Conservation (phyloP, 2,888 invertebrate species). For the Terebella lapidaria region DNA sequence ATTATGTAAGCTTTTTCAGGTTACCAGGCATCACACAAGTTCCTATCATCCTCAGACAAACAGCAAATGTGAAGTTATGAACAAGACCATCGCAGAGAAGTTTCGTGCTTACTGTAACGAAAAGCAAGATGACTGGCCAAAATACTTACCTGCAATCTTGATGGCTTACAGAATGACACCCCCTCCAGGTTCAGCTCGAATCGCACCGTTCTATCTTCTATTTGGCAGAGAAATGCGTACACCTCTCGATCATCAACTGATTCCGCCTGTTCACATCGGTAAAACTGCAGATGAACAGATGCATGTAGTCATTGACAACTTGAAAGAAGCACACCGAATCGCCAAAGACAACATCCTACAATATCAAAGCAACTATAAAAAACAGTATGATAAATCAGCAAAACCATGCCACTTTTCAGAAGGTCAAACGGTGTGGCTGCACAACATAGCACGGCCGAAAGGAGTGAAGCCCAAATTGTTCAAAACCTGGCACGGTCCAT, state of each 20-base stretch:
- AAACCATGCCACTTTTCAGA: neutral
- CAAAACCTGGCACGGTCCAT: neutral
- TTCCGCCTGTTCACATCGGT: neutral
- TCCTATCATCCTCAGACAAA: conserved; percentile 2
- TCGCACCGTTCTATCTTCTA: neutral
- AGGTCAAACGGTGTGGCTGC: neutral
- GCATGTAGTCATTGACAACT: neutral
- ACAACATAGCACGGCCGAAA: neutral
- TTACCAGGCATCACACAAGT: neutral
- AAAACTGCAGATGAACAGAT: neutral
- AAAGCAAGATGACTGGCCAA: neutral
- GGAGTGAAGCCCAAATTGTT: neutral
- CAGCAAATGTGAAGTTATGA: neutral
- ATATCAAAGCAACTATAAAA: neutral
- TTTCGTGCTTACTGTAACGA: neutral
- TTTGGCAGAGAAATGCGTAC: neutral
- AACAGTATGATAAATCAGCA: neutral
- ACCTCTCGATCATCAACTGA: neutral
- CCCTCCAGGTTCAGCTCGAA: neutral
- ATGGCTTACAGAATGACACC: neutral
- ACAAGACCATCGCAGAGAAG: neutral
- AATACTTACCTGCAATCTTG: neutral
- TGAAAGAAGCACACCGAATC: neutral
- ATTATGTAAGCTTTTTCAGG: neutral
- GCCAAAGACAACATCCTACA: neutral